Evolutionary conservation across 2,888 invertebrate species (phyloP), one percentile per base, ranked within the genome.

Genomic region (Bombylius major): DNA sequence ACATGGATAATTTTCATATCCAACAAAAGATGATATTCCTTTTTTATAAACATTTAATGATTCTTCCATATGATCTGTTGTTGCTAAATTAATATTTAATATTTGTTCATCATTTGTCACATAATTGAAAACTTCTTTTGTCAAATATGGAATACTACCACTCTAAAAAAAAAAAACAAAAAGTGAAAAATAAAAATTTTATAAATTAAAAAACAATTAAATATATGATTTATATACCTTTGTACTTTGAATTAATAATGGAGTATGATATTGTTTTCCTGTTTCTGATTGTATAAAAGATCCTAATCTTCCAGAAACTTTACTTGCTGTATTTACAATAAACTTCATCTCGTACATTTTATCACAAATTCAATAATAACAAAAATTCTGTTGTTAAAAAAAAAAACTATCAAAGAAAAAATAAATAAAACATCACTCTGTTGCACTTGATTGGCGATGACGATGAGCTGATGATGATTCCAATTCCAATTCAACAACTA

Each of bases 71-170:
- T 80, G 80, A 44, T 82, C 72, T 49, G 86, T 83, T 58, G 82
- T 83, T 13, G 83, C 80, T 36, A 94, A 67, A 0, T 90, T 85
- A 58, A 90, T 77, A 70, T 87, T 84, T 31, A 91, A 70, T 1
- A 87, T 71, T 58, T 82, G 81, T 2, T 80, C 56, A 32, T 69
- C 79, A 31, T 73, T 65, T 49, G 81, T 82, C 7, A 89, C 75
- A 69, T 81, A 78, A 61, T 82, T 76, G 53, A 89, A 78, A 0
- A 87, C 85, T 73, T 89, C 90, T 60, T 82, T 80, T 0, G 87
- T 88, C 32, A 95, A 72, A 71, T 91, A 86, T 0, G 91, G 89
- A 51, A 92, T 81, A 71, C 87, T 86, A 50, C 90, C 94, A 63
- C 85, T 83, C 86, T 89, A 70, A 55, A 78, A 51, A 55, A 47